These are phyloP conservation scores for Gallinago jamesoni DNA, from an alignment of 2,113 vertebrate genomes.

Conservation along the genomic window DNA sequence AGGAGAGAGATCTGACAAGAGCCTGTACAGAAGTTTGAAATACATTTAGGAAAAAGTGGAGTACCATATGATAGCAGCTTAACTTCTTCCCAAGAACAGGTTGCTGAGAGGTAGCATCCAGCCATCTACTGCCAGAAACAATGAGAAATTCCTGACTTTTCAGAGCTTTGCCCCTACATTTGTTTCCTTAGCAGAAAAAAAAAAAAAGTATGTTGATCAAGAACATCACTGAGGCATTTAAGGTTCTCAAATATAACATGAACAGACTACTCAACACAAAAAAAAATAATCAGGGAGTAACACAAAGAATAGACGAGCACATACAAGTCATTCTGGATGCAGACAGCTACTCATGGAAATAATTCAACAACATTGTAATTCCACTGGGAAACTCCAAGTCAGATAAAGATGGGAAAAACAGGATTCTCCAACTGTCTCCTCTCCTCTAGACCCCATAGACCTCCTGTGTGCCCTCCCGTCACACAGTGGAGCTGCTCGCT, in stretches of 20 bases:
- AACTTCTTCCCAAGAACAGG: neutral
- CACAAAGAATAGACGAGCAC: neutral
- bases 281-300: neutral
- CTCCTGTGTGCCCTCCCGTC: accelerated
- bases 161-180: neutral
- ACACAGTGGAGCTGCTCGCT: neutral
- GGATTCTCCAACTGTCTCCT: neutral
- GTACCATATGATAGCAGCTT: neutral
- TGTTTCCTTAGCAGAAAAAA: neutral
- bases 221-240: neutral
- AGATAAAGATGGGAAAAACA: neutral
- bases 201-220: neutral
- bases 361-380: neutral
- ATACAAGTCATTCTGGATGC: neutral
- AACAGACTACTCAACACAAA: neutral
- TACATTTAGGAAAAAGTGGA: neutral
- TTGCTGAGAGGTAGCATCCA: neutral
- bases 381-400: neutral
- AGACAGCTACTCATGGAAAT: neutral
- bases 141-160: neutral
- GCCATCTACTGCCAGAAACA: neutral
- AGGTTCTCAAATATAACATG: neutral
- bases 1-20: neutral
- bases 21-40: neutral
- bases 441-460: accelerated